Evolutionary conservation across 1,140 invertebrate genomes (phyloP).

Genomic region (Mizuhopecten yessoensis): DNA sequence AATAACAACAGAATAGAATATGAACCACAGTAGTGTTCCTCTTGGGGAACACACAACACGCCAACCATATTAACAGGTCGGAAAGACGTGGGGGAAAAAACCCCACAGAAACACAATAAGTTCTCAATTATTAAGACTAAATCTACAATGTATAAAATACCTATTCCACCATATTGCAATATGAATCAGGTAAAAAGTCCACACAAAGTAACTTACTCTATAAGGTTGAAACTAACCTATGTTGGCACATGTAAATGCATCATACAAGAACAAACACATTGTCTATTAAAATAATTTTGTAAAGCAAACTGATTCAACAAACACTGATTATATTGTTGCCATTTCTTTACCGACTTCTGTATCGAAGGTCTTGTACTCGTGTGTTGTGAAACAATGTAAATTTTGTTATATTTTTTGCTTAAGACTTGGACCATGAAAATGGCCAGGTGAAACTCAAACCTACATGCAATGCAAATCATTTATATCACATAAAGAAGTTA

Average conservation of each 20-base stretch:
- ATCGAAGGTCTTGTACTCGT: too few relatives aligned
- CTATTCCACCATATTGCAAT: neutral
- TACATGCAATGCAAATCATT: too few relatives aligned
- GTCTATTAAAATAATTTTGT: neutral
- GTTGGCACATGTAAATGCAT: too few relatives aligned
- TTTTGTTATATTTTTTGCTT: too few relatives aligned
- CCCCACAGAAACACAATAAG: neutral
- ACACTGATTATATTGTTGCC: neutral
- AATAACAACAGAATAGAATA: neutral
- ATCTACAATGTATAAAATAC: conserved; percentile 8
- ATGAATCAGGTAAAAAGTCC: too few relatives aligned
- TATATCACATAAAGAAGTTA: too few relatives aligned
- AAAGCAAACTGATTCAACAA: neutral
- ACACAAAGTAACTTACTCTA: neutral
- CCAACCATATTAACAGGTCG: neutral
- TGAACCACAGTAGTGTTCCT: too few relatives aligned
- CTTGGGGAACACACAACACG: too few relatives aligned
- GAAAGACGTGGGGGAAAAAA: neutral
- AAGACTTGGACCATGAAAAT: too few relatives aligned
- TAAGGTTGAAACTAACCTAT: neutral
- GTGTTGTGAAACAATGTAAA: too few relatives aligned
- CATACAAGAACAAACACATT: neutral
- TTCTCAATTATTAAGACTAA: neutral
- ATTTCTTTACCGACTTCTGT: neutral
- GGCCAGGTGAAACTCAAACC: too few relatives aligned